Evolutionary conservation across 1,140 invertebrate genomes (phyloP), one percentile per base, ranked within the genome.

Genomic region (Sipha flava): DNA sequence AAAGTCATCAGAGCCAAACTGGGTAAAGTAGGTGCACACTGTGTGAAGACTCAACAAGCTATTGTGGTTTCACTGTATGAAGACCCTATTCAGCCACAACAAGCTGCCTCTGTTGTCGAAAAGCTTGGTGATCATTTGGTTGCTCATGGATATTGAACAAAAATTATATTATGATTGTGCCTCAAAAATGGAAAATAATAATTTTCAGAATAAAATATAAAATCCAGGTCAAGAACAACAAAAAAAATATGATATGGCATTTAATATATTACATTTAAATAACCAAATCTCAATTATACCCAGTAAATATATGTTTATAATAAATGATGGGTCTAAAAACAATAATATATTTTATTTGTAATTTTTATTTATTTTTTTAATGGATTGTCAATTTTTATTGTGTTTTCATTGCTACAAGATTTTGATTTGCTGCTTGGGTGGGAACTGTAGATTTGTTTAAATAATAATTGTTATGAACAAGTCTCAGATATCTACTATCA

Each of bases 121-220:
- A 95, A 95, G 89, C 90, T 96, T 90, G 94, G 94, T 89, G 94
- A 96, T 88, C 95, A 96, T 91, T 91, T 95, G 90, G 90, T 95
- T 89, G 92, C 90, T 88, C 95, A 93, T 89, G 94, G 94, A 90
- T 96, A 94, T 92, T 95, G 95, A 90, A 85, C 85, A 79, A 59
- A 9, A 77, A 52, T 73, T 73, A 10, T n/a, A 73, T 37, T 34
- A 72, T 26, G 0, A 31, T 29, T 47, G 34, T 57, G 21, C 12
- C 26, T 77, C 21, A 23, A 77, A 57, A 77, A 59, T 54, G 10
- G 18, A 70, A 43, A 29, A 68, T 16, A 45, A 59, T n/a, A 54
- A 31, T 31, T 14, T 31, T 14, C 10, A 16, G 54, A 59, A 49
- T 37, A 45, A 45, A n/a, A 70, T 70, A 47, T 26, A 43, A 77